These are phyloP conservation scores for Lepidurus couesii DNA, from an alignment of 1,140 invertebrate genomes.

Conservation along the genomic window DNA sequence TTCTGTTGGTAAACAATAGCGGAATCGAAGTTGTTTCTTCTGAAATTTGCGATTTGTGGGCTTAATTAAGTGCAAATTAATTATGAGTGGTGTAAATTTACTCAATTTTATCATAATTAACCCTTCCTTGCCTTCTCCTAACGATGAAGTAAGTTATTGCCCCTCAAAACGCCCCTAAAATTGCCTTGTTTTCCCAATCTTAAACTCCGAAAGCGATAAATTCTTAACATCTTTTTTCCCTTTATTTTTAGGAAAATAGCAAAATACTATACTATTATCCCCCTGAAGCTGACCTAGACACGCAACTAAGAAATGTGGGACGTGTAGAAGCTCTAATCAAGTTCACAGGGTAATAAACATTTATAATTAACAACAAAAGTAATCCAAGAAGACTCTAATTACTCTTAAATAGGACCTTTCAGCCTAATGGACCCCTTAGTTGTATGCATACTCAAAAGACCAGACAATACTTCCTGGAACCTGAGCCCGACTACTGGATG, in stretches of 20 bases:
- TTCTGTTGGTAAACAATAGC: too few species aligned
- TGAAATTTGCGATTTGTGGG: too few species aligned
- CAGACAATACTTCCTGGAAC: constrained; percentile 76
- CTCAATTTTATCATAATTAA: neutral
- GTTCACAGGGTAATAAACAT: constrained; percentile 72
- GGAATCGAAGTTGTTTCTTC: too few species aligned
- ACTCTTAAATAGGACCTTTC: constrained; percentile 66
- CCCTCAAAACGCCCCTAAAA: too few species aligned
- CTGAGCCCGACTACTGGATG: constrained; percentile 83
- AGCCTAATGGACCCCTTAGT: constrained; percentile 67
- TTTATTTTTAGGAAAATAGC: constrained; percentile 69
- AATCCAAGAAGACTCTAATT: neutral
- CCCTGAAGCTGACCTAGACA: constrained; percentile 65
- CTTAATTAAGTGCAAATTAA: neutral
- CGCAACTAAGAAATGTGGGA: constrained; percentile 81
- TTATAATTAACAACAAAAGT: constrained; percentile 42
- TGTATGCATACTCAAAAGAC: constrained; percentile 82
- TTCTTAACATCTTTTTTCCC: neutral
- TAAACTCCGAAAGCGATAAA: neutral
- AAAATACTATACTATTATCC: constrained; percentile 85
- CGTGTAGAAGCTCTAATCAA: constrained; percentile 86
- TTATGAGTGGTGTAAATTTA: neutral
- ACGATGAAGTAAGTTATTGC: neutral
- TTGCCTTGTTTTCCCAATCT: neutral
- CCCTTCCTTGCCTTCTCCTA: neutral